Evolutionary conservation across 2,113 vertebrate genomes (phyloP), one percentile per base, ranked within the genome.

Genomic region (Tachysurus fulvidraco): DNA sequence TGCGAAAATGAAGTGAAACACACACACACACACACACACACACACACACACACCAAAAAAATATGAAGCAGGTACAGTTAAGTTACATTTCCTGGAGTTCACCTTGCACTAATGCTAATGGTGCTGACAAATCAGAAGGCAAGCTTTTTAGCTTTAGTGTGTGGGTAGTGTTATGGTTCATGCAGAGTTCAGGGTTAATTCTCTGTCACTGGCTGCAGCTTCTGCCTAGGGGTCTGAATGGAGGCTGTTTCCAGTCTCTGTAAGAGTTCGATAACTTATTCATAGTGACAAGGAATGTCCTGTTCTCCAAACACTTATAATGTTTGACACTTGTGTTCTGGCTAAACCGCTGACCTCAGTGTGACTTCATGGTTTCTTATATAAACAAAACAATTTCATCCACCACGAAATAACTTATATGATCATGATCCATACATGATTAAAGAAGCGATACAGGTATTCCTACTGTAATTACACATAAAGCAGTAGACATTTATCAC

Each of bases 131-230:
- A 44, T 62, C 50, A 25, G 81, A 69, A 76, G 28, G 62, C 55
- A 65, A 84, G 69, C 71, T 25, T 67, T 83, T 71, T n/a, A n/a
- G n/a, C n/a, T n/a, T n/a, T n/a, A 60, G 83, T 73, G 65, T 90
- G 54, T 83, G 64, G 57, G 44, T 64, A 69, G 60, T 74, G 55
- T 85, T 64, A 83, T 25, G 79, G 83, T 83, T 88, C 85, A 85
- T 71, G 71, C 25, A 54, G 73, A 83, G 87, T 83, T 88, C 81
- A 88, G 85, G 79, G 88, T 88, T 85, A 86, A 12, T 73, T 81
- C 71, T 74, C 86, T 88, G 76, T 86, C 65, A 80, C 50, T 81
- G 64, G 41, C 23, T 23, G n/a, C 46, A 59, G 60, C 52, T 28
- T 81, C 50, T 87, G 83, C 86, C 88, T n/a, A 23, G 85, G 85